Conservation (phyloP, 2,113 vertebrate species). For the Prionailurus viverrinus region DNA sequence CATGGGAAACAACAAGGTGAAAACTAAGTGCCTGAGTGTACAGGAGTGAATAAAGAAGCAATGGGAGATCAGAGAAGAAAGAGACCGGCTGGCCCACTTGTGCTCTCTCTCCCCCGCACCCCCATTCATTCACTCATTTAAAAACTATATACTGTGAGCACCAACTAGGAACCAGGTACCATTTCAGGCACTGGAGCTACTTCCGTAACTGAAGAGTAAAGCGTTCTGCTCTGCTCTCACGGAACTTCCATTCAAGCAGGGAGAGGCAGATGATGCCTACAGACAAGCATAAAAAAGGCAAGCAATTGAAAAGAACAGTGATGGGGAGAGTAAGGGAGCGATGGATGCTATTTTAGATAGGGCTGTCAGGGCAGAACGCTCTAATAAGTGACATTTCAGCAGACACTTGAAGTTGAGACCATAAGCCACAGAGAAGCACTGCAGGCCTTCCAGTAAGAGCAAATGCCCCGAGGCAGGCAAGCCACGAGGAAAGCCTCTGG, state of each 20-base stretch:
- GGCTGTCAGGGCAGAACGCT: neutral
- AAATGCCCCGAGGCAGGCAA: neutral
- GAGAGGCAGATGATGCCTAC: neutral
- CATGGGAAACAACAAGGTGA: neutral
- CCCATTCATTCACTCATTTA: neutral
- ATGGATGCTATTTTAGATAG: neutral
- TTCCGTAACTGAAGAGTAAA: neutral
- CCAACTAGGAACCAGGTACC: neutral
- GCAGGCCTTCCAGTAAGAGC: neutral
- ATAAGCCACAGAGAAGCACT: neutral
- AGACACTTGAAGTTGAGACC: neutral
- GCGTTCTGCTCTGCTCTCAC: neutral
- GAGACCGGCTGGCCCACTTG: neutral
- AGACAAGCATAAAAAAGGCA: neutral
- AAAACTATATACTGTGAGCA: neutral
- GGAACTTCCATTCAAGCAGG: neutral
- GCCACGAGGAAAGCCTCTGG: neutral
- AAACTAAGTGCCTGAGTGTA: neutral
- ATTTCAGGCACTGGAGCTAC: neutral
- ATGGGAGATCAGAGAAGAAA: neutral
- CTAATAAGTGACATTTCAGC: neutral
- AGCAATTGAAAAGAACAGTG: neutral
- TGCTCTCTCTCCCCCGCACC: accelerated
- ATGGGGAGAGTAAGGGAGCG: neutral
- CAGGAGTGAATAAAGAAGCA: neutral